phyloP scores from a whole-genome alignment of 2,113 vertebrate species.

The Dermatemys mawii region DNA sequence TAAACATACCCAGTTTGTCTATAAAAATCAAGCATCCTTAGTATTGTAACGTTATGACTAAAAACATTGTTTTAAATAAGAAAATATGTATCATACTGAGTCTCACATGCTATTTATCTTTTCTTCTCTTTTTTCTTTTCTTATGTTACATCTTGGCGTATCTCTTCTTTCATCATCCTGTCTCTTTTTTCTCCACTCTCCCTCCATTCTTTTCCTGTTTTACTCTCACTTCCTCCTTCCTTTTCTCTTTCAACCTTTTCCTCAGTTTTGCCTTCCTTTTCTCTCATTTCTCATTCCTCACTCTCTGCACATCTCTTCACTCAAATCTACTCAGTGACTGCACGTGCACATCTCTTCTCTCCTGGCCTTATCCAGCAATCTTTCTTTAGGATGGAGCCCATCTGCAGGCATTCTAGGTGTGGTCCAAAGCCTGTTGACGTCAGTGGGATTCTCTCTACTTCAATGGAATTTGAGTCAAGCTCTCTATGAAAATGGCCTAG shows the following conservation, averaged over 20 bases:
- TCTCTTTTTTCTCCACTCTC: neutral
- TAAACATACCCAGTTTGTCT: neutral
- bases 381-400: neutral
- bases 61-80: neutral
- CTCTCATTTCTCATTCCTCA: neutral
- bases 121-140: neutral
- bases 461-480: neutral
- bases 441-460: neutral
- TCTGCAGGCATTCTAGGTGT: neutral
- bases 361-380: neutral
- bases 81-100: neutral
- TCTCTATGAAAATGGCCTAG: neutral
- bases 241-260: neutral
- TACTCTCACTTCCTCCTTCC: neutral
- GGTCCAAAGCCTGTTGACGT: neutral
- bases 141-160: neutral
- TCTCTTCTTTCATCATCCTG: neutral
- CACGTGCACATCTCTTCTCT: neutral
- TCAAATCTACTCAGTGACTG: neutral
- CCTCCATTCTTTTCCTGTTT: neutral
- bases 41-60: neutral
- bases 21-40: neutral
- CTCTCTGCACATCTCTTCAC: neutral
- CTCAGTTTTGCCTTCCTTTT: neutral
- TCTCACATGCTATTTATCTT: neutral